These are phyloP conservation scores for Hephaestus fuliginosus DNA, from an alignment of 2,797 vertebrate genomes.

Conservation along the genomic window DNA sequence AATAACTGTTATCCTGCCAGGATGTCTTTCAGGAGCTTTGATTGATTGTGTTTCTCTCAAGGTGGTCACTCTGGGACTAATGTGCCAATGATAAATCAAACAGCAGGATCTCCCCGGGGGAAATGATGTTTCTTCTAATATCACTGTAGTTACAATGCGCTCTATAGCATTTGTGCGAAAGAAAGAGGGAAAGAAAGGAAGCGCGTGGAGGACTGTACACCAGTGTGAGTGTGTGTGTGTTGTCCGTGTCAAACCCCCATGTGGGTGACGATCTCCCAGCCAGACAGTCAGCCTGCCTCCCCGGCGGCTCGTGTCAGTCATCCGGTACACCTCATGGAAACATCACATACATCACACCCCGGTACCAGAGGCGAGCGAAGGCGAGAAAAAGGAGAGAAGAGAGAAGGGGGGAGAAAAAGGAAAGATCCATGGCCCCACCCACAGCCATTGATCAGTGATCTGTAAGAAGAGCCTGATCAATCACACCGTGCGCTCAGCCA, in stretches of 20 bases:
- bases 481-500: slow-evolving; percentile 89
- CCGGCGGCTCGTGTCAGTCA: slow-evolving; percentile 84
- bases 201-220: background rate
- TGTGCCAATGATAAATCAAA: slow-evolving; percentile 35
- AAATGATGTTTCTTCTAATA: slow-evolving; percentile 26
- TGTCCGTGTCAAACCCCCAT: slow-evolving; percentile 51
- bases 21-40: slow-evolving; percentile 24
- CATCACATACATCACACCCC: slow-evolving; percentile 71
- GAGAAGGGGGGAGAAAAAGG: slow-evolving; percentile 26
- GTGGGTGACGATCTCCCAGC: slow-evolving; percentile 78
- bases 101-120: background rate
- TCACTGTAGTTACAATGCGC: background rate
- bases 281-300: slow-evolving; percentile 73
- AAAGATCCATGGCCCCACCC: slow-evolving; percentile 79
- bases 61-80: slow-evolving; percentile 37
- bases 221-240: slow-evolving; percentile 17
- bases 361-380: slow-evolving; percentile 23
- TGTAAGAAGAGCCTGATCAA: slow-evolving; percentile 92
- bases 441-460: slow-evolving; percentile 92
- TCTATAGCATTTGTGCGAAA: background rate
- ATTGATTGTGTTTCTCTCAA: slow-evolving; percentile 44
- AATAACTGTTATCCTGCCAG: background rate
- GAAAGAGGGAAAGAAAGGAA: background rate
- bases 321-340: slow-evolving; percentile 58
- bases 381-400: slow-evolving; percentile 45